phyloP scores from a whole-genome alignment of 2,113 vertebrate species.

The Paralichthys olivaceus region DNA sequence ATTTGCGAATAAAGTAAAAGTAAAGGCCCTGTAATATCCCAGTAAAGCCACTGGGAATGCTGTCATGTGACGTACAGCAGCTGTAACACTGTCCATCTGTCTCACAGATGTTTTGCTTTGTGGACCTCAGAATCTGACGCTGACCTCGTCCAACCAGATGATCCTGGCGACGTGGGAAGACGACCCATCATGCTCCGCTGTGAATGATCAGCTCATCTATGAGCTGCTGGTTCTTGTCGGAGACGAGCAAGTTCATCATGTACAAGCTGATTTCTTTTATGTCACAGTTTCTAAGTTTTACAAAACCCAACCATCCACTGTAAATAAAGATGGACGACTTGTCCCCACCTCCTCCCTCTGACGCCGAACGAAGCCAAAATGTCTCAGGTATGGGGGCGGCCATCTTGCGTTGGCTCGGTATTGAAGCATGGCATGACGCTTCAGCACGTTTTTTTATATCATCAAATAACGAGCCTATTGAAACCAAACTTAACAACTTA shows the following conservation, averaged over 20 bases:
- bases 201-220: constrained; percentile 24
- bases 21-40: too few relatives aligned
- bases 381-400: not conserved
- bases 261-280: constrained; percentile 31
- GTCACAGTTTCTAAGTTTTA: not conserved
- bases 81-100: not conserved
- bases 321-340: too few relatives aligned
- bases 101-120: constrained; percentile 36
- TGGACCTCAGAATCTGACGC: constrained; percentile 52
- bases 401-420: too few relatives aligned
- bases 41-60: too few relatives aligned
- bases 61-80: too few relatives aligned
- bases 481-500: too few relatives aligned
- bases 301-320: too few relatives aligned
- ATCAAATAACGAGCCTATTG: too few relatives aligned
- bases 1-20: too few relatives aligned
- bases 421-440: too few relatives aligned
- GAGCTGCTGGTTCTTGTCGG: constrained; percentile 62
- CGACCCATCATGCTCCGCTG: constrained; percentile 23
- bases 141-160: constrained; percentile 1
- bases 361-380: not conserved
- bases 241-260: constrained; percentile 40
- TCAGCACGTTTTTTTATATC: too few relatives aligned
- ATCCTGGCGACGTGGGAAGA: constrained; percentile 70
- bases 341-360: too few relatives aligned